Percentiles rank a stretch among this genome's conserved stretches.
phyloP scores from a whole-genome alignment of 2,888 invertebrate genomes.

The Sinelater perroti region DNA sequence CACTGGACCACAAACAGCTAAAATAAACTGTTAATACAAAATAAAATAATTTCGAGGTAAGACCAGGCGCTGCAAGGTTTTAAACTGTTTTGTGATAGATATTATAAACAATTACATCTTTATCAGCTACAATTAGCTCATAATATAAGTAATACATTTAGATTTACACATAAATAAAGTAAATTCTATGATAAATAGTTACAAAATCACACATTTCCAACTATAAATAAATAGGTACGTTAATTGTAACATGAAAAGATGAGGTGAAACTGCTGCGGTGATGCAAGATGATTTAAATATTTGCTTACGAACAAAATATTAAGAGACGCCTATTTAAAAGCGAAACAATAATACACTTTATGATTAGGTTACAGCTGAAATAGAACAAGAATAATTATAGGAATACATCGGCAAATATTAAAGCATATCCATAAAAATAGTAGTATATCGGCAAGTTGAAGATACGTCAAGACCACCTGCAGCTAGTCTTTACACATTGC shows the following conservation, averaged over 20 bases:
- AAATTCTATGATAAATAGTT: slow-evolving; percentile 54
- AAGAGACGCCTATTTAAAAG: slow-evolving; percentile 28
- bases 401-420: slow-evolving; percentile 34
- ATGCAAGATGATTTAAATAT: slow-evolving; percentile 31
- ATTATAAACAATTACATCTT: slow-evolving; percentile 10
- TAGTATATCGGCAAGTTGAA: slow-evolving; percentile 25
- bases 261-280: slow-evolving; percentile 39
- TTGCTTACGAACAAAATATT: slow-evolving; percentile 28
- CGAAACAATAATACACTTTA: slow-evolving; percentile 33
- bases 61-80: background rate
- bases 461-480: slow-evolving; percentile 14
- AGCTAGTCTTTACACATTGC: slow-evolving; percentile 18
- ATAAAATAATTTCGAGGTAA: slow-evolving; percentile 11
- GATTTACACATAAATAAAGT: slow-evolving; percentile 57
- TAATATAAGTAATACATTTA: slow-evolving; percentile 57
- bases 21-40: slow-evolving; percentile 17
- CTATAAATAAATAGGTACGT: slow-evolving; percentile 60
- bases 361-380: slow-evolving; percentile 33
- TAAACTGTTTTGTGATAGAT: slow-evolving; percentile 14
- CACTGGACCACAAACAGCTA: slow-evolving; percentile 46
- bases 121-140: slow-evolving; percentile 42
- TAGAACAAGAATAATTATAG: slow-evolving; percentile 32
- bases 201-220: slow-evolving; percentile 61
- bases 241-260: slow-evolving; percentile 52
- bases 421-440: slow-evolving; percentile 30